Conservation (phyloP, 2,113 vertebrate species). For the Furnarius figulus region DNA sequence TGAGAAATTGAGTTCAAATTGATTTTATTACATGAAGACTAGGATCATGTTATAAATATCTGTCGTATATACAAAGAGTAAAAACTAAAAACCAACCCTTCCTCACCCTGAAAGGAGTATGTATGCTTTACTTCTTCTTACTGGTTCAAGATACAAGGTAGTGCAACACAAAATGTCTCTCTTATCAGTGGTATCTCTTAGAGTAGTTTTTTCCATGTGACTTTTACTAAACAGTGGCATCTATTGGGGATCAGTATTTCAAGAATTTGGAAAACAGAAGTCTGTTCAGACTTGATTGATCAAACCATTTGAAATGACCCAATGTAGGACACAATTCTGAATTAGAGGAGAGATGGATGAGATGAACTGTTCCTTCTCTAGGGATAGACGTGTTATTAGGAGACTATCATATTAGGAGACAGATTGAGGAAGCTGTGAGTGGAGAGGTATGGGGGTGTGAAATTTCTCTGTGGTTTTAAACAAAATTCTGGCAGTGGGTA, state of each 20-base stretch:
- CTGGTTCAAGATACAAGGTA: not conserved
- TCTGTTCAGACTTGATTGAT: not conserved
- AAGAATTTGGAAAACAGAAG: not conserved
- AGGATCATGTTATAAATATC: not conserved
- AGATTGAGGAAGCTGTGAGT: not conserved
- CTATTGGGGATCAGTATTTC: not conserved
- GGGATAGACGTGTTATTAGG: not conserved
- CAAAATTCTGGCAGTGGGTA: not conserved
- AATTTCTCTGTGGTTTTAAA: not conserved
- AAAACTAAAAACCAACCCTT: not conserved
- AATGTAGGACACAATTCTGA: not conserved
- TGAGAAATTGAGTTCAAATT: not conserved
- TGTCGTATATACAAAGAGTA: not conserved
- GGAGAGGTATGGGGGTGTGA: not conserved
- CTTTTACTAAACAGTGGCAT: conserved; percentile 16
- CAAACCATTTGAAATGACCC: not conserved
- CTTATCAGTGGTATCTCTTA: not conserved
- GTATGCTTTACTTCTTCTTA: not conserved
- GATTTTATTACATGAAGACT: not conserved
- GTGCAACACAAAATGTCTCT: not conserved
- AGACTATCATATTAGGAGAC: not conserved
- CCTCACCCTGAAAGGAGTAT: not conserved
- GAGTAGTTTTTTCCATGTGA: not conserved
- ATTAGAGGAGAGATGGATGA: not conserved
- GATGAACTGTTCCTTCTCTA: not conserved